phyloP scores from a whole-genome alignment of 2,113 vertebrate genomes.

The Diphyllodes magnificus region DNA sequence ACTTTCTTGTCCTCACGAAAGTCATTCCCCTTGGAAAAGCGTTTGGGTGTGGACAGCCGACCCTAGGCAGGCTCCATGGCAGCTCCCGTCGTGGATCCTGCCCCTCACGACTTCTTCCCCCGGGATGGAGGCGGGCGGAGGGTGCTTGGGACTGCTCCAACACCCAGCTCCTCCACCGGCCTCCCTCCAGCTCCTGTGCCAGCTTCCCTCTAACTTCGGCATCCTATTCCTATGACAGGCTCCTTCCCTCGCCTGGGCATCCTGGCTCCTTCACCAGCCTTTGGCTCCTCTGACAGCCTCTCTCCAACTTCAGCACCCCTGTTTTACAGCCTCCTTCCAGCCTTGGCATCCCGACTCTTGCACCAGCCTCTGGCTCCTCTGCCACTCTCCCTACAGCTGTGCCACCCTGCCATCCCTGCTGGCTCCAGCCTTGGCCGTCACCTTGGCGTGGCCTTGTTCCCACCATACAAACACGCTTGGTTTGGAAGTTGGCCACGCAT shows the following conservation, averaged over 20 bases:
- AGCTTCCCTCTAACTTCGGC: not conserved
- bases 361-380: not conserved
- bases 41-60: no score
- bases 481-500: fast-evolving
- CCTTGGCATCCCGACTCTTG: no score
- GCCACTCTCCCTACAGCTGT: not conserved
- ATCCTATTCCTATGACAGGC: no score
- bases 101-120: no score
- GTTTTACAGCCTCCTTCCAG: not conserved
- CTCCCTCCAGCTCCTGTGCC: not conserved
- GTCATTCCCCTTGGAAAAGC: no score
- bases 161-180: not conserved
- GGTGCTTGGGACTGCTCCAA: no score
- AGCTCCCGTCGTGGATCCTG: not conserved
- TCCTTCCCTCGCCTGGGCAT: not conserved
- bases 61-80: no score
- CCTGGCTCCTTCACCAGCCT: not conserved
- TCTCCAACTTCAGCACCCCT: not conserved
- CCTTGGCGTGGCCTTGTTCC: fast-evolving
- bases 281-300: not conserved
- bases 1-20: fast-evolving
- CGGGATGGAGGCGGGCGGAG: fast-evolving
- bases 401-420: fast-evolving
- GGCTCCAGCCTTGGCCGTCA: fast-evolving
- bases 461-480: fast-evolving